Conservation (phyloP, 2,797 vertebrate genomes). For the Bradypodion ventrale region DNA sequence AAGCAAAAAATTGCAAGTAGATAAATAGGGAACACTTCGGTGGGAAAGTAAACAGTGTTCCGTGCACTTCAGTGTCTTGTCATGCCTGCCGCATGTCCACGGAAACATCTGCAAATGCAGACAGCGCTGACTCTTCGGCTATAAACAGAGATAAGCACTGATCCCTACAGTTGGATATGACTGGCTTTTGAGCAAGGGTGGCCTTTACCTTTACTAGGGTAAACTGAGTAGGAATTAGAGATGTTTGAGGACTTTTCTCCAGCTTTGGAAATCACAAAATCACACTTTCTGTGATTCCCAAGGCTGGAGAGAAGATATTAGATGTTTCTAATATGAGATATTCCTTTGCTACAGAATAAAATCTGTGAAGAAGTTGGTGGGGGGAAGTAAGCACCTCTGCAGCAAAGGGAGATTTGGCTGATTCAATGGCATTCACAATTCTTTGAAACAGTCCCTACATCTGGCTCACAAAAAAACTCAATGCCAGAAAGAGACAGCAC, state of each 20-base stretch:
- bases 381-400: neutral
- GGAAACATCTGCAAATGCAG: too few species aligned
- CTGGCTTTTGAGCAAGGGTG: too few species aligned
- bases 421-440: neutral
- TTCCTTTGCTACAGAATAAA: neutral
- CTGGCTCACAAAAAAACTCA: neutral
- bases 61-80: too few species aligned
- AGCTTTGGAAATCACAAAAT: neutral
- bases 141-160: too few species aligned
- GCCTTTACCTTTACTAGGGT: too few species aligned
- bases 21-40: too few species aligned
- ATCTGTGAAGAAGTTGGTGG: neutral
- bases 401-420: neutral
- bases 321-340: neutral
- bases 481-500: neutral
- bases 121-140: too few species aligned
- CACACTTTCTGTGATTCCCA: accelerated
- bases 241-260: neutral
- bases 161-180: too few species aligned
- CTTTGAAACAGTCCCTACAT: neutral
- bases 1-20: too few species aligned
- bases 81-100: too few species aligned
- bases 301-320: neutral
- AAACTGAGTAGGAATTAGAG: neutral
- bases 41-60: too few species aligned